phyloP scores from a whole-genome alignment of 2,113 vertebrate species.

The Salvelinus sp. region DNA sequence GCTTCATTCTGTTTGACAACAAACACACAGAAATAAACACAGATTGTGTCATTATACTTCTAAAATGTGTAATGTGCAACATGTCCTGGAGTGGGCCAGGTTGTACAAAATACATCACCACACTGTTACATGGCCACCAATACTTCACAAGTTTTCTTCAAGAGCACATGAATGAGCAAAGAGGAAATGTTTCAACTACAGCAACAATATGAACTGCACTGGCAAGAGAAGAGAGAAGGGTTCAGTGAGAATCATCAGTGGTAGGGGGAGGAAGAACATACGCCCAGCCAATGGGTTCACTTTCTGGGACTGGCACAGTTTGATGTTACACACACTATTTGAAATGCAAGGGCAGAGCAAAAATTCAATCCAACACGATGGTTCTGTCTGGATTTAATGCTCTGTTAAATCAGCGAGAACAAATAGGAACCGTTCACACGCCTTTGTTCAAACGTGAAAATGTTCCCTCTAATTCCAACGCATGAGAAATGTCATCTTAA shows the following conservation, averaged over 20 bases:
- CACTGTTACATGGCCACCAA: not conserved
- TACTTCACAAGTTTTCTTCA: constrained; percentile 5
- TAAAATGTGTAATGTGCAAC: not conserved
- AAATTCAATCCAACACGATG: not conserved
- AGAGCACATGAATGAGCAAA: not conserved
- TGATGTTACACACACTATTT: constrained; percentile 14
- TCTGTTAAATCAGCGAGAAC: not conserved
- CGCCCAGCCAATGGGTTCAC: constrained; percentile 18
- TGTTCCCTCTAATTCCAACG: constrained; percentile 5
- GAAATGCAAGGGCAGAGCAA: constrained; percentile 7
- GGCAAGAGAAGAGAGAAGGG: not conserved
- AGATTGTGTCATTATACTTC: constrained; percentile 22
- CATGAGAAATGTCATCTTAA: constrained; percentile 8
- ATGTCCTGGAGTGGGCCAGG: constrained; percentile 10
- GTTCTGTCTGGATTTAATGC: not conserved
- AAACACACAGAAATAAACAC: constrained; percentile 10
- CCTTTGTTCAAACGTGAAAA: not conserved
- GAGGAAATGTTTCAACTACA: constrained; percentile 5
- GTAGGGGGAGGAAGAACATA: constrained; percentile 32
- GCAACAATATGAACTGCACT: constrained; percentile 4
- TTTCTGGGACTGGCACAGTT: constrained; percentile 17
- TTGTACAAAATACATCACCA: constrained; percentile 16
- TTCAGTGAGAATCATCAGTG: constrained; percentile 31
- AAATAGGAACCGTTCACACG: not conserved
- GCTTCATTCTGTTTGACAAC: constrained; percentile 3